A percentile compares a stretch with the other conserved stretches of the same genome.
Evolutionary conservation across 92 coral and sea anemone genomes (phyloP).

Genomic region (Phenganax subtilis): DNA sequence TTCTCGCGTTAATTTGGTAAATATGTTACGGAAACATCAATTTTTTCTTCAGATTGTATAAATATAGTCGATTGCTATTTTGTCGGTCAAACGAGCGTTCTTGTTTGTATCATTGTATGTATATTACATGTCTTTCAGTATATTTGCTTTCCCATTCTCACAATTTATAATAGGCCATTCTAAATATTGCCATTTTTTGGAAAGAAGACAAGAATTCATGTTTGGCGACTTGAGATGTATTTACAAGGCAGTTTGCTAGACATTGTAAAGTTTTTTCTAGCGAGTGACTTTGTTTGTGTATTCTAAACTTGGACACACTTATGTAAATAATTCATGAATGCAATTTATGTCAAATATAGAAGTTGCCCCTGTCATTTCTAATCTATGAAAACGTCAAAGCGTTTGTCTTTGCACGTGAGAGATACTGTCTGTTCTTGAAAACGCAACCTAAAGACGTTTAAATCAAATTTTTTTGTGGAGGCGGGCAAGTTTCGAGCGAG

Average conservation of each 20-base stretch:
- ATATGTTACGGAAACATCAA: not conserved
- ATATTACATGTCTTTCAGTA: not conserved
- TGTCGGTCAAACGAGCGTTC: not conserved
- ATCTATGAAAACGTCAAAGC: conserved; percentile 35
- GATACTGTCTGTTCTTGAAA: conserved; percentile 5
- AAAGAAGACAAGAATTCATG: not conserved
- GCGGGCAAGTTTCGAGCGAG: not conserved
- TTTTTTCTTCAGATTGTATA: not conserved
- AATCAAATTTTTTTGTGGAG: not conserved
- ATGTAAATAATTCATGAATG: conserved; percentile 30
- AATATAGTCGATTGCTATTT: conserved; percentile 22
- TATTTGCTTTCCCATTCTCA: not conserved
- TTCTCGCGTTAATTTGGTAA: too few species aligned
- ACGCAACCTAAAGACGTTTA: not conserved
- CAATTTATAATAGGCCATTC: too few species aligned
- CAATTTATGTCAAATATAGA: conserved; percentile 23
- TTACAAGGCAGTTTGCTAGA: too few species aligned
- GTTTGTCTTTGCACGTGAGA: conserved; percentile 29
- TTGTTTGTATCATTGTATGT: not conserved
- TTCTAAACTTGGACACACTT: not conserved
- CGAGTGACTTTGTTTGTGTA: too few species aligned
- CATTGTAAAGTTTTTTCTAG: too few species aligned
- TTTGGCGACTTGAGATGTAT: too few species aligned
- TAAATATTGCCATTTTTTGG: not conserved
- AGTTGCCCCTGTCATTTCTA: conserved; percentile 31